phyloP scores from a whole-genome alignment of 2,888 invertebrate genomes.

The Dynastes maya region DNA sequence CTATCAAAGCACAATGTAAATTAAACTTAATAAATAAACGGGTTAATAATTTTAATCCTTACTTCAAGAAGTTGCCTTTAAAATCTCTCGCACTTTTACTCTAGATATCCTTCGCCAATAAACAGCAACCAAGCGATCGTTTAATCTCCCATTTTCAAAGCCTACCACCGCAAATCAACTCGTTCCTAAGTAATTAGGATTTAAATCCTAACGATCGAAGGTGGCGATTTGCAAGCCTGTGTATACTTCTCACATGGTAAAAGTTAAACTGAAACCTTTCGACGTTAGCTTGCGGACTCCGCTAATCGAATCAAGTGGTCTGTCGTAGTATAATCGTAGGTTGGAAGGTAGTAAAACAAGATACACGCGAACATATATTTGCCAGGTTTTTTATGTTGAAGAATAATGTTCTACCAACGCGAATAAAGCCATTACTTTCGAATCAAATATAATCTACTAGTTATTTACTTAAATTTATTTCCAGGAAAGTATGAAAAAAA shows the following conservation, averaged over 20 bases:
- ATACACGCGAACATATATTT: background rate
- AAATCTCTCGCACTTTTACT: background rate
- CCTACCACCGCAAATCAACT: background rate
- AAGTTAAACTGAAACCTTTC: conserved; percentile 16
- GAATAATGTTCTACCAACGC: background rate
- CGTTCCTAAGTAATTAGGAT: background rate
- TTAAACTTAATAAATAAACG: no score
- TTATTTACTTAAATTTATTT: background rate
- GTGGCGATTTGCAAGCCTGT: background rate
- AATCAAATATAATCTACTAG: background rate
- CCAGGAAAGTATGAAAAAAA: no score
- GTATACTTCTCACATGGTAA: conserved; percentile 7
- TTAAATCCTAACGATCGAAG: background rate
- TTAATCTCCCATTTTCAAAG: background rate
- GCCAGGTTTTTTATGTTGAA: background rate
- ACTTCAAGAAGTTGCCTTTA: background rate
- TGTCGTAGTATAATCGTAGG: background rate
- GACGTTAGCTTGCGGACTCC: conserved; percentile 5
- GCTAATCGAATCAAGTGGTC: conserved; percentile 21
- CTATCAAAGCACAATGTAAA: no score
- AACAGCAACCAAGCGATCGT: background rate
- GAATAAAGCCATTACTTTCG: background rate
- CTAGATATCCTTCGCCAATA: no score
- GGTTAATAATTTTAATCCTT: background rate
- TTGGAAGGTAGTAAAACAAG: background rate